Conservation (phyloP, 2,888 invertebrate species). For the Beris chalybata region DNA sequence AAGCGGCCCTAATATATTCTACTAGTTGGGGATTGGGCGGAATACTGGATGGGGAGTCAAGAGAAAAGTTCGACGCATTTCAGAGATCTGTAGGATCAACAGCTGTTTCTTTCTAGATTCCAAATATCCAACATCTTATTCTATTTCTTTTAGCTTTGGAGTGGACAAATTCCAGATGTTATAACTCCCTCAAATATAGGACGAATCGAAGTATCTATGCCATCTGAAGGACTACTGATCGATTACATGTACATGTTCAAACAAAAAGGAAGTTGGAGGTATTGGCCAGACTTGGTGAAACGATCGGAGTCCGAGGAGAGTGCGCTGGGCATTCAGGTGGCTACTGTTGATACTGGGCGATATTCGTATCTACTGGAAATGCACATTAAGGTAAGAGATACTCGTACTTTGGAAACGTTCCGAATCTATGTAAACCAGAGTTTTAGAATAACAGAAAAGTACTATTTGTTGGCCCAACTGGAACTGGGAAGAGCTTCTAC, state of each 20-base stretch:
- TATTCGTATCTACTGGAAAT: slow-evolving; percentile 74
- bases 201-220: slow-evolving; percentile 74
- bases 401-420: not conserved
- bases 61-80: slow-evolving; percentile 68
- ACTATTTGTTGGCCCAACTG: slow-evolving; percentile 81
- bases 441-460: slow-evolving; percentile 66
- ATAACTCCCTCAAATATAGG: slow-evolving; percentile 64
- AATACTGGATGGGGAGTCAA: slow-evolving; percentile 71
- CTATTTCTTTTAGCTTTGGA: slow-evolving; percentile 52
- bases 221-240: slow-evolving; percentile 74
- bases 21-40: slow-evolving; percentile 87
- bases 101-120: not conserved
- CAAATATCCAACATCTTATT: not conserved
- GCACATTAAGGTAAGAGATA: slow-evolving; percentile 62
- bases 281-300: slow-evolving; percentile 76
- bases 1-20: slow-evolving; percentile 74
- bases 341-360: slow-evolving; percentile 83
- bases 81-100: slow-evolving; percentile 55
- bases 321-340: slow-evolving; percentile 63
- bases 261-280: slow-evolving; percentile 84
- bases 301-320: slow-evolving; percentile 61
- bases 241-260: slow-evolving; percentile 83
- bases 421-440: not conserved
- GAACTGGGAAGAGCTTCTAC: slow-evolving; percentile 83
- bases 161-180: slow-evolving; percentile 54